A percentile compares a stretch with the other conserved stretches of the same genome.
Evolutionary conservation across 1,140 invertebrate species (phyloP).

Genomic region (Neodiprion fabricii): DNA sequence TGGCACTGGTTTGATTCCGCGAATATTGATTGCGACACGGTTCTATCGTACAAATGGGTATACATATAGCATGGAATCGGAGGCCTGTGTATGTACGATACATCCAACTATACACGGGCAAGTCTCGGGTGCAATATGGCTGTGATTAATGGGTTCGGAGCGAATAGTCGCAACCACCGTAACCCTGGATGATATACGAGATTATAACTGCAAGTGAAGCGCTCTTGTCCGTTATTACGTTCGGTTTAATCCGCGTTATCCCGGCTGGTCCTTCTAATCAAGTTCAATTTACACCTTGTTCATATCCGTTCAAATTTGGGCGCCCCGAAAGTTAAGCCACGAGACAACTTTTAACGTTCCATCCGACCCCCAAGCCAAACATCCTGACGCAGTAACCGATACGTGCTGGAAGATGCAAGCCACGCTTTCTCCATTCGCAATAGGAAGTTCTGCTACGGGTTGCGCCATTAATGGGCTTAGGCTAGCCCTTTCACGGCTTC

Average conservation of each 20-base stretch:
- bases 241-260: conserved; percentile 2
- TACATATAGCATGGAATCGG: too few relatives aligned
- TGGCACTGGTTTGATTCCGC: too few relatives aligned
- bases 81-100: too few relatives aligned
- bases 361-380: neutral
- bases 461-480: neutral
- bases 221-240: conserved; percentile 7
- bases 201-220: conserved; percentile 3
- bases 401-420: neutral
- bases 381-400: neutral
- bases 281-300: neutral
- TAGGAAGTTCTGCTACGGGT: neutral
- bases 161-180: neutral
- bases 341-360: too few relatives aligned
- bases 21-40: too few relatives aligned
- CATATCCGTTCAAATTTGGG: neutral
- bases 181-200: conserved; percentile 2
- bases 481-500: conserved; percentile 5
- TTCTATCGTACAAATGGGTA: too few relatives aligned
- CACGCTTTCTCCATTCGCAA: neutral
- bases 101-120: too few relatives aligned
- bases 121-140: too few relatives aligned
- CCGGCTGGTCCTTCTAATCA: neutral
- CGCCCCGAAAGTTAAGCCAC: neutral
- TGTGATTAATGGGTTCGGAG: neutral